Percentiles rank a stretch among this genome's conserved stretches.
These are phyloP conservation scores for Lepidothrix coronata DNA, from an alignment of 2,113 vertebrate species.

Conservation along the genomic window DNA sequence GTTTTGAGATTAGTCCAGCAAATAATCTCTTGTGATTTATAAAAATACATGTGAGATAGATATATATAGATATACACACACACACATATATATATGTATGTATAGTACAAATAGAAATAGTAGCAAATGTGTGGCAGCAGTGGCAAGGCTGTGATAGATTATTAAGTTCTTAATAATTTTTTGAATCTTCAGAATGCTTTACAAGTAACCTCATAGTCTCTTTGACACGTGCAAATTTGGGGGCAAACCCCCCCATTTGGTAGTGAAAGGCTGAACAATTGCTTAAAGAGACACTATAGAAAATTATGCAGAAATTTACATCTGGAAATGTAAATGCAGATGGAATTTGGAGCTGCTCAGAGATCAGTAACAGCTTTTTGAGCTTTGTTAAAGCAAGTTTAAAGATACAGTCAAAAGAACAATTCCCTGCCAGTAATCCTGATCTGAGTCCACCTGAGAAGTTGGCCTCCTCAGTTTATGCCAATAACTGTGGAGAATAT, in stretches of 20 bases:
- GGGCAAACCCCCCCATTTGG: background rate
- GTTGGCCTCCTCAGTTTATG: background rate
- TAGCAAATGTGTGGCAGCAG: background rate
- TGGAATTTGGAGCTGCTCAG: background rate
- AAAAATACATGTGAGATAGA: background rate
- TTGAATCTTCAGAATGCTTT: background rate
- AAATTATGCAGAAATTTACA: background rate
- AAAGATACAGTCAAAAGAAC: background rate
- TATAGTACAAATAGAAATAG: background rate
- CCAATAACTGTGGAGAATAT: background rate
- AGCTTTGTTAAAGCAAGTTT: background rate
- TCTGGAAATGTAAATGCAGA: background rate
- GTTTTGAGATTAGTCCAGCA: background rate
- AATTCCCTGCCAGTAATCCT: background rate
- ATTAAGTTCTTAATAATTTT: background rate
- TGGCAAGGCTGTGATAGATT: background rate
- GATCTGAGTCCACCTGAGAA: background rate
- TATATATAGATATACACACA: background rate
- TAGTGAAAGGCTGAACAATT: background rate
- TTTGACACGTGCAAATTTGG: background rate
- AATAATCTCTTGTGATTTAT: background rate
- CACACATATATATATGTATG: background rate
- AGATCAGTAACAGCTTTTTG: background rate
- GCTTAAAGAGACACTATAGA: background rate
- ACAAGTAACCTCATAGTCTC: background rate